Evolutionary conservation across 2,797 vertebrate species (phyloP), one percentile per base, ranked within the genome.

Genomic region (Poecilia velifera): DNA sequence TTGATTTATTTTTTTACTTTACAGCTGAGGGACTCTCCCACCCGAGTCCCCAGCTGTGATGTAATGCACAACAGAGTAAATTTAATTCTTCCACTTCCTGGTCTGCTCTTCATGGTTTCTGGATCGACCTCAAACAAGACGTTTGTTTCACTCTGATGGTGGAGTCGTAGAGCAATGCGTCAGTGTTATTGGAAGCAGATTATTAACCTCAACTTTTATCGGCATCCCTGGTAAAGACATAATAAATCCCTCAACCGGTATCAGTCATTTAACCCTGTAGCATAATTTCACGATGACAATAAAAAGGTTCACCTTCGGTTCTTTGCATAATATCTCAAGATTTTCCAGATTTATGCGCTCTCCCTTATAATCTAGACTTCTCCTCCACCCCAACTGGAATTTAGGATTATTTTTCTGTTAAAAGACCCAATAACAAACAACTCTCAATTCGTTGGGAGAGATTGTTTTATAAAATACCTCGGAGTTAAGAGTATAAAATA

Each of bases 31-130:
- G 25, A 0, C 70, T 74, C 16, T 13, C 68, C 14, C 53, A 49
- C 57, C 31, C n/a, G 31, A 28, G 45, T 74, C 53, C 76, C 64
- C 77, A 66, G 74, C 81, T 78, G 46, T 87, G 84, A 78, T 9
- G 45, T 71, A 87, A 79, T 77, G 34, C 7, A 71, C 77, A 34
- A 72, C 82, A 76, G 90, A 86, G 55, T 70, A 51, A 34, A 86
- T 77, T 34, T 25, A 55, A 75, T 51, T 45, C 57, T 66, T 59
- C 34, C 31, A 47, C 79, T 83, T 84, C 73, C 74, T 45, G 73
- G 78, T 43, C 75, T 10, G 8, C 31, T 45, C 10, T 75, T 64
- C 25, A 53, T 20, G 2, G 64, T 71, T 46, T 57, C 71, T 77
- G 31, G 86, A 72, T 77, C 25, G 41, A 39, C 53, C 68, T 77